Percentiles rank a stretch among this genome's conserved stretches.
Conservation (phyloP, 2,888 invertebrate genomes). For the Leptinotarsa haldemani region DNA sequence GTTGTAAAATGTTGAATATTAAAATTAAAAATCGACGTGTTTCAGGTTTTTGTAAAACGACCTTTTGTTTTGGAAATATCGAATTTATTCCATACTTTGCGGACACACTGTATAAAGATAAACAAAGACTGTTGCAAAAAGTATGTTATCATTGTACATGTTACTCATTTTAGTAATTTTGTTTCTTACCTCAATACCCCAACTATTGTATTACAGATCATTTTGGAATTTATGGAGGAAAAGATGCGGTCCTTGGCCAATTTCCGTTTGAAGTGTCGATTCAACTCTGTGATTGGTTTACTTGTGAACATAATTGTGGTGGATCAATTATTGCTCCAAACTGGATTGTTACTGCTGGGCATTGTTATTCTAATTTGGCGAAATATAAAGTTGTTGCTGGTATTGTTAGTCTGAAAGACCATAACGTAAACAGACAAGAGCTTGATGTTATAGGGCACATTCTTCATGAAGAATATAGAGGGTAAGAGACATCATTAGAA, state of each 20-base stretch:
- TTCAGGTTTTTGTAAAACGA: too few relatives aligned
- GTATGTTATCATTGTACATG: too few relatives aligned
- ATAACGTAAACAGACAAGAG: background rate
- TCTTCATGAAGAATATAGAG: background rate
- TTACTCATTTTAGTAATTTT: too few relatives aligned
- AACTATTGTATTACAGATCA: background rate
- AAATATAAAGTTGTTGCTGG: slow-evolving; percentile 50
- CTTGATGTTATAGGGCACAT: background rate
- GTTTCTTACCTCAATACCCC: too few relatives aligned
- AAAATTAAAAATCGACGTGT: too few relatives aligned
- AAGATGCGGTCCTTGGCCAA: slow-evolving; percentile 64
- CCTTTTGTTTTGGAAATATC: too few relatives aligned
- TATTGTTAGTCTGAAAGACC: slow-evolving; percentile 42
- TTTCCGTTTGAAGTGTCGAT: slow-evolving; percentile 68
- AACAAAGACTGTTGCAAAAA: too few relatives aligned
- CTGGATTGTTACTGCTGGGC: slow-evolving; percentile 64
- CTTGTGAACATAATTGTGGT: slow-evolving; percentile 62
- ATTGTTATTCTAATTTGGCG: slow-evolving; percentile 60
- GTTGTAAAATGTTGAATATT: too few relatives aligned
- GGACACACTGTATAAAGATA: too few relatives aligned
- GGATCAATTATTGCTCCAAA: slow-evolving; percentile 60
- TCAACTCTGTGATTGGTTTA: slow-evolving; percentile 47
- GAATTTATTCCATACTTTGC: too few relatives aligned
- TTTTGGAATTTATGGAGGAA: slow-evolving; percentile 58
- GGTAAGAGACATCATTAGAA: background rate